A percentile compares a stretch with the other conserved stretches of the same genome.
phyloP scores from a whole-genome alignment of 2,113 vertebrate genomes.

The Meles meles region DNA sequence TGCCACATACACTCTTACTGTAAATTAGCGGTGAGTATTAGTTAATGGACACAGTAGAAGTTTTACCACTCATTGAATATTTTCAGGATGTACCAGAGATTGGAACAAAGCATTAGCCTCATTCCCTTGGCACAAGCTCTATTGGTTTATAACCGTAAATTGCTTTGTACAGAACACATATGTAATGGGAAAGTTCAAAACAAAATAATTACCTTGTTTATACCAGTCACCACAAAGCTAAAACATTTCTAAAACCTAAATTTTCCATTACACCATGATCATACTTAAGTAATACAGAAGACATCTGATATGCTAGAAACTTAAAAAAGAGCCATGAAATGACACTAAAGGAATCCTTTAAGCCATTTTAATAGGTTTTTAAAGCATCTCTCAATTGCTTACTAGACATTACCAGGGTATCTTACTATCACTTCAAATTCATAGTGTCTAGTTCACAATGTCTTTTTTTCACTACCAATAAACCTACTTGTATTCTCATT shows the following conservation, averaged over 20 bases:
- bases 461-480: neutral
- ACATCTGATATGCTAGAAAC: neutral
- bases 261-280: conserved; percentile 55
- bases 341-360: neutral
- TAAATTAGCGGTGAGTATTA: conserved; percentile 44
- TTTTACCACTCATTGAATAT: conserved; percentile 49
- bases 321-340: conserved; percentile 9
- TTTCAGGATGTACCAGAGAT: conserved; percentile 40
- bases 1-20: conserved; percentile 1
- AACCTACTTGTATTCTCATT: neutral
- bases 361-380: neutral
- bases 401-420: neutral
- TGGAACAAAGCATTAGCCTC: conserved; percentile 54
- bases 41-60: conserved; percentile 68
- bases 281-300: neutral
- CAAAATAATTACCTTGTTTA: conserved; percentile 56
- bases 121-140: conserved; percentile 40
- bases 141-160: conserved; percentile 52
- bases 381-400: neutral
- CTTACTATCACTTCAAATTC: neutral
- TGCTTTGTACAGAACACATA: conserved; percentile 26
- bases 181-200: conserved; percentile 61
- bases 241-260: conserved; percentile 46
- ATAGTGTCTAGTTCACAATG: neutral
- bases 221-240: conserved; percentile 29